phyloP scores from a whole-genome alignment of 2,888 invertebrate genomes.

The Gari tellinella region DNA sequence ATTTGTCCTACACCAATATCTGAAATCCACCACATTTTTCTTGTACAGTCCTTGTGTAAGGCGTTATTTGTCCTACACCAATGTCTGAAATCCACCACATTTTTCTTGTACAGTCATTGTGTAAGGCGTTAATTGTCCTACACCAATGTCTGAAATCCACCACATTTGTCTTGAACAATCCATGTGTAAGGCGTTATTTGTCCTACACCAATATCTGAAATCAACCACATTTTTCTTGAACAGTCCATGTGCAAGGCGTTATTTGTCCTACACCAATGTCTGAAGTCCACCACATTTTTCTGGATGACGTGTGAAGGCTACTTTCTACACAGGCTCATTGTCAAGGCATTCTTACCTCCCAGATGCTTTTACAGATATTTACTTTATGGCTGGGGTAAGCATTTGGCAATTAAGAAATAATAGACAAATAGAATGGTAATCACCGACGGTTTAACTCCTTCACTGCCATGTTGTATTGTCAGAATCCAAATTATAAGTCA shows the following conservation, averaged over 20 bases:
- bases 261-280: constrained; percentile 23
- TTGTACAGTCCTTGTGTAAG: no score
- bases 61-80: no score
- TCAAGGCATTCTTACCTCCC: constrained; percentile 80
- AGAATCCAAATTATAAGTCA: no score
- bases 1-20: constrained; percentile 23
- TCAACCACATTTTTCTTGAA: constrained; percentile 80
- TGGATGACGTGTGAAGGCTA: constrained; percentile 83
- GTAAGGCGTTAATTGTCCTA: constrained; percentile 31
- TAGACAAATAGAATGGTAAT: no score
- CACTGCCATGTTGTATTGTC: no score
- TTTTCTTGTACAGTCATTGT: no score
- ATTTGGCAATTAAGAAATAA: no score
- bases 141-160: constrained; percentile 44
- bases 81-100: no score
- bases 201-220: constrained; percentile 26
- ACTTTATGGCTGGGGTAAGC: constrained; percentile 81
- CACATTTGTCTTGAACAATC: constrained; percentile 81
- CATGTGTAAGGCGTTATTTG: constrained; percentile 33
- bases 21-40: constrained; percentile 70
- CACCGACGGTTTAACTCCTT: no score
- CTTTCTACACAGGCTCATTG: constrained; percentile 80
- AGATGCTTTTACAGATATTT: constrained; percentile 72
- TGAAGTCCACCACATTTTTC: constrained; percentile 70
- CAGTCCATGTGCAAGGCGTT: constrained; percentile 39